Conservation (phyloP, 2,797 vertebrate species). For the Micropoecilia bifurca region DNA sequence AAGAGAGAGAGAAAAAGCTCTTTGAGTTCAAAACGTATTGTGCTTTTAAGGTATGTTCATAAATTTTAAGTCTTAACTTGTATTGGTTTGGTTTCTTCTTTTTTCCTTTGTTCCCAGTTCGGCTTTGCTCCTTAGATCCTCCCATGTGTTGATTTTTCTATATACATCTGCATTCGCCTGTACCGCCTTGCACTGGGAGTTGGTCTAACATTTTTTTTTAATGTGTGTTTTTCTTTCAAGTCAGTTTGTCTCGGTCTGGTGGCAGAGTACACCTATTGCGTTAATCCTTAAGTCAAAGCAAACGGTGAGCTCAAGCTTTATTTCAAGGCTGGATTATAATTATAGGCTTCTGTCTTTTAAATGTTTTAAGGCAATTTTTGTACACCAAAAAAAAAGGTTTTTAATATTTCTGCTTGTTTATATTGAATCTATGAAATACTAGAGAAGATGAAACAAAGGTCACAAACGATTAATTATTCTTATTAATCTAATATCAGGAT, state of each 20-base stretch:
- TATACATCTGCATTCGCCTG: constrained; percentile 72
- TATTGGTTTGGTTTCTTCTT: not conserved
- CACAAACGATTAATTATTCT: constrained; percentile 5
- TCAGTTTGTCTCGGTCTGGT: constrained; percentile 23
- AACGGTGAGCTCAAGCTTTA: constrained; percentile 3
- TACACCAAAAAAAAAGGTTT: not conserved
- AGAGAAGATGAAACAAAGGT: not conserved
- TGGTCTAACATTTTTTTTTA: not conserved
- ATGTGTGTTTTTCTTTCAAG: constrained; percentile 11
- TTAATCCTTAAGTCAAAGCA: constrained; percentile 12
- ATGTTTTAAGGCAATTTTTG: not conserved
- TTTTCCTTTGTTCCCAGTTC: not conserved
- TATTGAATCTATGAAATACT: constrained; percentile 11
- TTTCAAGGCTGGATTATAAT: not conserved
- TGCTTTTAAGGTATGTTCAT: not conserved
- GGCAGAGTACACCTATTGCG: constrained; percentile 23
- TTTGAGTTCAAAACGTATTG: not conserved
- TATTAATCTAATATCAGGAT: constrained; percentile 1
- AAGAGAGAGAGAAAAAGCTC: not conserved
- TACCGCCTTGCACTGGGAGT: constrained; percentile 48
- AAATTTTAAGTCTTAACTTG: not conserved
- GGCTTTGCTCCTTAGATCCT: not conserved
- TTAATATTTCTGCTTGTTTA: not conserved
- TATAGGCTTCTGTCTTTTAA: not conserved
- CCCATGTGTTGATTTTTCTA: constrained; percentile 17